Base-by-base conservation (phyloP, 2,797 vertebrate species). In the Holocentrus rufus region DNA sequence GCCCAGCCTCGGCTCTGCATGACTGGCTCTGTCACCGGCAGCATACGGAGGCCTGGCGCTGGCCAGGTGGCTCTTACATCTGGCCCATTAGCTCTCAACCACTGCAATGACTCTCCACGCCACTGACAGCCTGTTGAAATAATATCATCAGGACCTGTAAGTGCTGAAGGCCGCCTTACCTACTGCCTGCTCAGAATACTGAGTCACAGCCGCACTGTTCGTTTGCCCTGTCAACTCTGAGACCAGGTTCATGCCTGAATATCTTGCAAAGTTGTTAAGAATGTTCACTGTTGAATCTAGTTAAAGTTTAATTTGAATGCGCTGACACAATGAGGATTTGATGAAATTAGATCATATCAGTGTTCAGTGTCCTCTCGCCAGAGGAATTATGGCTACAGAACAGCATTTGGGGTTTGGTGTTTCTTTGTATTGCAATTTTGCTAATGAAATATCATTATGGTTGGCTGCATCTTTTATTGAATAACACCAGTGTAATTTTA, bases 41-140 rank as follows among this genome's bases (percentile, higher is more conserved):
- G 80, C 89, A 90, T 88, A 90, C 73, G 87, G 89, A 76, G 73
- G 76, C 70, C 72, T 20, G 56, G 72, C 44, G 63, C 79, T 4
- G 61, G 77, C 86, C 92, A 90, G 91, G 92, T 92, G 92, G 90
- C 81, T 72, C 77, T 77, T 85, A 85, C 91, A 91, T 89, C 92
- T 90, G 92, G 88, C 74, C 89, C 87, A 90, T 91, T 91, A 89
- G 85, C 87, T 89, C 83, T 78, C 79, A 72, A 77, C 88, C 87
- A 84, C 88, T 62, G 84, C 88, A 70, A 88, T 90, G 90, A 88
- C 88, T 88, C 87, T 86, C 76, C 78, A 77, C 54, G 64, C 80
- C 79, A 74, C 71, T 13, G 70, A 88, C 75, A 89, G 86, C 82
- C 83, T 87, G 89, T 81, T 90, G 86, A 85, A 89, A 86, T 83